These are phyloP conservation scores for Dascillus cervinus DNA, from an alignment of 2,888 invertebrate genomes.

Conservation along the genomic window DNA sequence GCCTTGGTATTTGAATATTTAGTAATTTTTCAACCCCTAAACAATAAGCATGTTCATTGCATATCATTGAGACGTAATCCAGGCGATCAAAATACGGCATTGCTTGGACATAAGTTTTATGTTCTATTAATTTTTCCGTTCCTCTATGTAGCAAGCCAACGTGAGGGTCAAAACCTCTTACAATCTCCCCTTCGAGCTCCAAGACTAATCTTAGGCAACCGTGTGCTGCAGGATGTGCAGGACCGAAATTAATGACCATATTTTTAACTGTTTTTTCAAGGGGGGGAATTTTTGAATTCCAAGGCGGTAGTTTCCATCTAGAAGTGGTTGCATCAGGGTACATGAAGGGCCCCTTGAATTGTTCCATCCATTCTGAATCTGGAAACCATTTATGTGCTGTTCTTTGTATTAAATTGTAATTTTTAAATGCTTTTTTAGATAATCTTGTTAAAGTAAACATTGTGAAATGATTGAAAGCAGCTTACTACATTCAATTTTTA, in stretches of 20 bases:
- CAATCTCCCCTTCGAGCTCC: conserved; percentile 74
- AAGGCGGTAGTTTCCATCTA: conserved; percentile 21
- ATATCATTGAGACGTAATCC: conserved; percentile 80
- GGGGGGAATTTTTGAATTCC: conserved; percentile 2
- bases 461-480: not conserved
- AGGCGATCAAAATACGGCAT: conserved; percentile 82
- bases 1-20: conserved; percentile 64
- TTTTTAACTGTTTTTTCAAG: conserved; percentile 16
- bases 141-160: conserved; percentile 82
- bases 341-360: conserved; percentile 51
- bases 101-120: conserved; percentile 79
- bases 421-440: too few species aligned
- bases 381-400: conserved; percentile 53
- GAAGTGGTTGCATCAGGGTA: conserved; percentile 44
- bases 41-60: conserved; percentile 70
- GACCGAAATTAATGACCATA: conserved; percentile 71
- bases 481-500: too few species aligned
- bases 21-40: conserved; percentile 78
- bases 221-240: conserved; percentile 87
- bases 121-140: conserved; percentile 84
- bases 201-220: conserved; percentile 76
- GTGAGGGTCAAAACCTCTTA: conserved; percentile 73
- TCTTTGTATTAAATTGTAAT: conserved; percentile 1
- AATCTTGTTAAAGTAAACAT: conserved; percentile 2
- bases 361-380: conserved; percentile 51